Evolutionary conservation across 2,113 vertebrate species (phyloP), one percentile per base, ranked within the genome.

Genomic region (Scopus umbretta): DNA sequence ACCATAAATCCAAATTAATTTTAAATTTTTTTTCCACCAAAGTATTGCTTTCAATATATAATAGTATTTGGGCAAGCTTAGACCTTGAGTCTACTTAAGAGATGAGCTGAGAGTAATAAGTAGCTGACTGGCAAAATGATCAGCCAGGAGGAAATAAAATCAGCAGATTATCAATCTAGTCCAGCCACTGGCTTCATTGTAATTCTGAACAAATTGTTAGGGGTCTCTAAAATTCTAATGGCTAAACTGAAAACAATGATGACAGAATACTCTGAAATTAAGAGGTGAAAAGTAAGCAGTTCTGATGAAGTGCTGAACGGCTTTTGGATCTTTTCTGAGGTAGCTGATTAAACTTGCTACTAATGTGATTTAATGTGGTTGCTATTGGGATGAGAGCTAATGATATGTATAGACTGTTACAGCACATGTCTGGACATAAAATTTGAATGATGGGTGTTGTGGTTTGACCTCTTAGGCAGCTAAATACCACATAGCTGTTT

Each of bases 1-100:
- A 7, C 16, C 0, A 0, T 75, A 42, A 49, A 65, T 83, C 6
- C 12, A 58, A 67, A 16, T 59, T 8, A 26, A 22, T 42, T 61
- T 32, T 6, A 25, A 6, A 1, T n/a, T 16, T 34, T 7, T 72
- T 78, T 86, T 56, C 16, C 11, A 12, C 27, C 5, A 2, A 65
- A 79, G 12, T 70, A 29, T 7, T 67, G 13, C 34, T 79, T 95
- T 84, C 18, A 42, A 6, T 80, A 11, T 38, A 10, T 8, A 34
- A 17, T 49, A 49, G 30, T 56, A 12, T 80, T 70, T 91, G 36
- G 59, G 27, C 16, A 72, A 27, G 18, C 22, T 62, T 55, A 63
- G 61, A 47, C 53, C 16, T 73, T 56, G 70, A 66, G 45, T 74
- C 71, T 73, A 5, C 43, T 53, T 88, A 20, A 74, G 36, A 85